A percentile compares a stretch with the other conserved stretches of the same genome.
Conservation (phyloP, 2,797 vertebrate species). For the Aratinga solstitialis region DNA sequence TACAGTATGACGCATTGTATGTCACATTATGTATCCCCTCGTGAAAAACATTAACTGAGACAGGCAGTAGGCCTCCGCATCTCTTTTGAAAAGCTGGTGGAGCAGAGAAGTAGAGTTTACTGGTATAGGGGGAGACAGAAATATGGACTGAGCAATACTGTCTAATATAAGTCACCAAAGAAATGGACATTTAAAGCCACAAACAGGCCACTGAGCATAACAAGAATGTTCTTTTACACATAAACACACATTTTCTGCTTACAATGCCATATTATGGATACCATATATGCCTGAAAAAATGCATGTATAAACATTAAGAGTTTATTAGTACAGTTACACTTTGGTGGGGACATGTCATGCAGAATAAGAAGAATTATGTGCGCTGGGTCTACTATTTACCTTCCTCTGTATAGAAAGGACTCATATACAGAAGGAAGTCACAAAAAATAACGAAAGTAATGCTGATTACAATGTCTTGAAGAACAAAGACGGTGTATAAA, state of each 20-base stretch:
- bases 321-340: neutral
- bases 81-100: neutral
- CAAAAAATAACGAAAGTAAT: neutral
- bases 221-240: neutral
- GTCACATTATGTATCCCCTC: neutral
- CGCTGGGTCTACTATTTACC: neutral
- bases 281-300: neutral
- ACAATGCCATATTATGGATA: neutral
- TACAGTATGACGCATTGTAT: neutral
- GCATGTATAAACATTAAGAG: neutral
- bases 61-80: accelerated
- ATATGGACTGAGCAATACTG: neutral
- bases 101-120: neutral
- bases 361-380: neutral
- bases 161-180: neutral
- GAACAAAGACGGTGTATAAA: neutral
- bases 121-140: neutral
- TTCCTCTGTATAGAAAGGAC: neutral
- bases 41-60: neutral
- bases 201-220: neutral
- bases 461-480: neutral
- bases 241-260: neutral
- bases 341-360: neutral
- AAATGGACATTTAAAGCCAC: neutral
- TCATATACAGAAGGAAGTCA: neutral